Percentiles rank a stretch among this genome's conserved stretches.
Conservation (phyloP, 2,113 vertebrate species). For the Rhabdomys dilectus region DNA sequence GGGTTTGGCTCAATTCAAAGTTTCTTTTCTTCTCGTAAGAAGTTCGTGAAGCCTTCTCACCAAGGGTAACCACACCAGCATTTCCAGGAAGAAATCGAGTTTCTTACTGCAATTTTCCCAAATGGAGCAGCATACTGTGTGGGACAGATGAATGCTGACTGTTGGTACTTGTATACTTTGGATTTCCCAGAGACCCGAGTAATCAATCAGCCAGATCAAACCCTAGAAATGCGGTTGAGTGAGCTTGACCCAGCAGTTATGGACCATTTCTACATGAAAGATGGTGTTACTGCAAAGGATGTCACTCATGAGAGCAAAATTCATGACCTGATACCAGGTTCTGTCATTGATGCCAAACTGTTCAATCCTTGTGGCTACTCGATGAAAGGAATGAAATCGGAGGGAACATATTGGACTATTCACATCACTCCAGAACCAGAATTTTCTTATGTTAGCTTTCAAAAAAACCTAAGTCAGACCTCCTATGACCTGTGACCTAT, state of each 20-base stretch:
- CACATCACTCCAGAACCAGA: too few relatives aligned
- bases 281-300: slow-evolving; percentile 99
- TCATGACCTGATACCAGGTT: slow-evolving; percentile 99
- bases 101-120: too few relatives aligned
- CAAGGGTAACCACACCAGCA: too few relatives aligned
- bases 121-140: too few relatives aligned
- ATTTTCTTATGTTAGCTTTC: too few relatives aligned
- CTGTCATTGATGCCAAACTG: slow-evolving; percentile 99
- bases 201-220: slow-evolving; percentile 99
- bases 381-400: slow-evolving; percentile 99
- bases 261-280: slow-evolving; percentile 99
- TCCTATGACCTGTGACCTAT: too few relatives aligned
- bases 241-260: slow-evolving; percentile 99
- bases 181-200: slow-evolving; percentile 98
- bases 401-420: slow-evolving; percentile 66
- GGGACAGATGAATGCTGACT: too few relatives aligned
- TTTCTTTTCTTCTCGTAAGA: too few relatives aligned
- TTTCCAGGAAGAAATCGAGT: too few relatives aligned
- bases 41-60: too few relatives aligned
- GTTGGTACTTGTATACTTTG: slow-evolving; percentile 98
- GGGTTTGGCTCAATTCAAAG: slow-evolving; percentile 97
- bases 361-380: slow-evolving; percentile 99
- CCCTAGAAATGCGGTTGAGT: slow-evolving; percentile 99
- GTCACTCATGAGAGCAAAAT: slow-evolving; percentile 99
- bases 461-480: too few relatives aligned